Evolutionary conservation across 2,113 vertebrate species (phyloP).

Genomic region (Callorhinus ursinus): DNA sequence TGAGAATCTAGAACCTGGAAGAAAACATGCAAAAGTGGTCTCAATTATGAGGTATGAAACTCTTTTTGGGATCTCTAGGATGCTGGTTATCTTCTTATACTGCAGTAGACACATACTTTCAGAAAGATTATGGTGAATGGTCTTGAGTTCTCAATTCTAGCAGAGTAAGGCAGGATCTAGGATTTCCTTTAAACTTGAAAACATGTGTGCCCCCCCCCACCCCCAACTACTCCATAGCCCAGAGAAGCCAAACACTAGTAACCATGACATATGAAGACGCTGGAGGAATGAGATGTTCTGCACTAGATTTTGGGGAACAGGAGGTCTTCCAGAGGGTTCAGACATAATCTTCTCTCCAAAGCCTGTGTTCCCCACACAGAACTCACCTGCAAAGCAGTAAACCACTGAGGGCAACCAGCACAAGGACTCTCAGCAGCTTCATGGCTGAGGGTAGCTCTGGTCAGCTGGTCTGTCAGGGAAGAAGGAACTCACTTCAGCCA

Average conservation of each 20-base stretch:
- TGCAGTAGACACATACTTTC: not conserved
- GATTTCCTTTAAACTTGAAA: not conserved
- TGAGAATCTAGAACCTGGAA: not conserved
- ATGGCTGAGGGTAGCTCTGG: not conserved
- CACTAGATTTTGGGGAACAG: not conserved
- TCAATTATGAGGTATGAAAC: rapidly evolving
- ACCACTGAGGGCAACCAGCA: not conserved
- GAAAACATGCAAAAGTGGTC: not conserved
- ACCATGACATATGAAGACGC: rapidly evolving
- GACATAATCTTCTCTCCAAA: not conserved
- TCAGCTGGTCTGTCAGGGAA: not conserved
- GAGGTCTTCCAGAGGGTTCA: not conserved
- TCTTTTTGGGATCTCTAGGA: not conserved
- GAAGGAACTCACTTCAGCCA: not conserved
- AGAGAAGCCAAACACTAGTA: not conserved
- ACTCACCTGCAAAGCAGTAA: constrained; percentile 58
- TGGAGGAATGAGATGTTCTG: not conserved
- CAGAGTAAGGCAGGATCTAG: too few species aligned
- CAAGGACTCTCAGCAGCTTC: constrained; percentile 14
- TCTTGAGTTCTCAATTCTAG: not conserved
- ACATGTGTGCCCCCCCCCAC: rapidly evolving
- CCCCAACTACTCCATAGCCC: not conserved
- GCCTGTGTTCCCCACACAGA: rapidly evolving
- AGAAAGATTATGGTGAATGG: not conserved
- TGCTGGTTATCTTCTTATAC: too few species aligned